A percentile compares a stretch with the other conserved stretches of the same genome.
Evolutionary conservation across 2,888 invertebrate species (phyloP).

Genomic region (Drosophila mulleri): DNA sequence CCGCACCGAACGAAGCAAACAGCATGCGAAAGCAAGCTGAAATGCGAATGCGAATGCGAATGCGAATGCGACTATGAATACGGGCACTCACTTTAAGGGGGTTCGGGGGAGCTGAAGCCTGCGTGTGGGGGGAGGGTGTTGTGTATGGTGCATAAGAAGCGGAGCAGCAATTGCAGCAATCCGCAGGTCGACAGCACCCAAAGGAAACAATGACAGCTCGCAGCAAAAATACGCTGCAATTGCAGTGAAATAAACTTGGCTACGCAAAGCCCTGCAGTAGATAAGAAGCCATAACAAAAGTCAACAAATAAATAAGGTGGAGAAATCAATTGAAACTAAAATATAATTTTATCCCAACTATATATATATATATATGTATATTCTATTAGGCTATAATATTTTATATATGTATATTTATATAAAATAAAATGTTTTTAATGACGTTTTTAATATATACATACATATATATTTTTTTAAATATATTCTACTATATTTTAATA

Average conservation of each 20-base stretch:
- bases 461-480: no score
- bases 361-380: no score
- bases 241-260: slow-evolving; percentile 14
- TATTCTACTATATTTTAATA: no score
- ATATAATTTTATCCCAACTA: background rate
- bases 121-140: no score
- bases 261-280: slow-evolving; percentile 1
- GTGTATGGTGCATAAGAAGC: background rate
- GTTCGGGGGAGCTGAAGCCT: no score
- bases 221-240: slow-evolving; percentile 46
- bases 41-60: slow-evolving; percentile 14
- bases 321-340: background rate
- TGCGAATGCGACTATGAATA: slow-evolving; percentile 37
- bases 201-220: slow-evolving; percentile 46
- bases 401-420: no score
- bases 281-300: background rate
- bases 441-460: no score
- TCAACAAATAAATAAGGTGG: background rate
- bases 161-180: slow-evolving; percentile 16
- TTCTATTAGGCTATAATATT: no score
- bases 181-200: slow-evolving; percentile 38
- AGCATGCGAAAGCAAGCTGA: slow-evolving; percentile 34
- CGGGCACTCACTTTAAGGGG: slow-evolving; percentile 25
- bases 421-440: no score
- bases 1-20: slow-evolving; percentile 43